These are phyloP conservation scores for Tolypeutes matacus DNA, from an alignment of 2,797 vertebrate genomes.

Conservation along the genomic window DNA sequence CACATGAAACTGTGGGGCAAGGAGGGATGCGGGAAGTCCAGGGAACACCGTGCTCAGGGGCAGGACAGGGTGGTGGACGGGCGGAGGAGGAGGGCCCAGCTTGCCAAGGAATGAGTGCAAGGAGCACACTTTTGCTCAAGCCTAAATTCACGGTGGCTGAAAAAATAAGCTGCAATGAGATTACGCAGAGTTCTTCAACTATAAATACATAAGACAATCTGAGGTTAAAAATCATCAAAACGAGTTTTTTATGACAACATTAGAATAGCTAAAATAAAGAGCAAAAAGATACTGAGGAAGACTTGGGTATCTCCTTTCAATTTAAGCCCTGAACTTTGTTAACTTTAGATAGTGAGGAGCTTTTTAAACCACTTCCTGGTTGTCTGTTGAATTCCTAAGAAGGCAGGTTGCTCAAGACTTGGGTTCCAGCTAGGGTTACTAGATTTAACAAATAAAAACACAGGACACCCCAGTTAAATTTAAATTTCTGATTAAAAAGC, in stretches of 20 bases:
- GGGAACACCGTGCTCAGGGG: not conserved
- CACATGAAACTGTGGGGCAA: not conserved
- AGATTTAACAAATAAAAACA: not conserved
- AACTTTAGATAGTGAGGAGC: not conserved
- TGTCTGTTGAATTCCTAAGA: not conserved
- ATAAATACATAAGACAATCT: not conserved
- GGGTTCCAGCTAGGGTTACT: too few species aligned
- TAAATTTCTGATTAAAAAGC: constrained; percentile 18
- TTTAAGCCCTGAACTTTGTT: not conserved
- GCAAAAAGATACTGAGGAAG: not conserved
- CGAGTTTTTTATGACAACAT: not conserved
- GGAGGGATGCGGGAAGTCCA: not conserved
- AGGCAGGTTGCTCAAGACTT: not conserved
- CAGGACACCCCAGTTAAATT: not conserved
- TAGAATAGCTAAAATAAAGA: not conserved
- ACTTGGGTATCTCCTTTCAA: not conserved
- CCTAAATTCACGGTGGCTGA: not conserved
- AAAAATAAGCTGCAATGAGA: not conserved
- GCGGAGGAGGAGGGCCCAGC: too few species aligned
- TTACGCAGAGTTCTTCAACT: not conserved
- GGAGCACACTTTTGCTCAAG: not conserved
- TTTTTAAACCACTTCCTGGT: not conserved
- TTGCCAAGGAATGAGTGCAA: not conserved
- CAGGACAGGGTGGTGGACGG: not conserved
- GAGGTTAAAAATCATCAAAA: not conserved